Percentiles rank a stretch among this genome's conserved stretches.
Evolutionary conservation across 2,797 vertebrate species (phyloP).

Genomic region (Etheostoma nigrum): DNA sequence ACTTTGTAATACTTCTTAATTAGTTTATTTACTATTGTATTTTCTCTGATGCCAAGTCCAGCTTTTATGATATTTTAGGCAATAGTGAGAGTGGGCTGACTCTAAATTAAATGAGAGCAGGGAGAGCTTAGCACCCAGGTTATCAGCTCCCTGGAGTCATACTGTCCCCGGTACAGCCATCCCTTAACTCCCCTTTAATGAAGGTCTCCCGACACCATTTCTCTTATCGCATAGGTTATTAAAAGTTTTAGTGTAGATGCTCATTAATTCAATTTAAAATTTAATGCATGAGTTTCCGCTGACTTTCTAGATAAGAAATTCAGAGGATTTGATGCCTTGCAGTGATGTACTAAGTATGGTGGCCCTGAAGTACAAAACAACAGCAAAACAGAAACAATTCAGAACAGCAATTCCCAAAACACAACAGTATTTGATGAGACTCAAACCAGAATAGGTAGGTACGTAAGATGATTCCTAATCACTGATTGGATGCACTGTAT

Average conservation of each 20-base stretch:
- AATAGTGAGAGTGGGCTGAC: neutral
- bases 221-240: constrained; percentile 60
- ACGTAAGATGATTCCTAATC: too few relatives aligned
- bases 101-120: constrained; percentile 23
- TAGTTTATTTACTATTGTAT: neutral
- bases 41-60: neutral
- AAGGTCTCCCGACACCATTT: constrained; percentile 53
- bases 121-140: constrained; percentile 26
- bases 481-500: too few relatives aligned
- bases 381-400: too few relatives aligned
- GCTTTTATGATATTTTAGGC: neutral
- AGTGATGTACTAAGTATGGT: neutral
- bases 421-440: too few relatives aligned
- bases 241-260: constrained; percentile 54
- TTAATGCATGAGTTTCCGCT: constrained; percentile 53
- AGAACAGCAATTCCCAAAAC: too few relatives aligned
- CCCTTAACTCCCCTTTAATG: constrained; percentile 44
- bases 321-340: constrained; percentile 10
- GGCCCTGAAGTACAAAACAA: too few relatives aligned
- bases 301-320: constrained; percentile 34
- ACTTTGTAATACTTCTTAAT: neutral
- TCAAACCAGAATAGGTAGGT: too few relatives aligned
- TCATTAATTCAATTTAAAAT: constrained; percentile 69
- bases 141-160: constrained; percentile 36
- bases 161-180: constrained; percentile 38